phyloP scores from a whole-genome alignment of 2,888 invertebrate genomes.

The Campoletis raptor region DNA sequence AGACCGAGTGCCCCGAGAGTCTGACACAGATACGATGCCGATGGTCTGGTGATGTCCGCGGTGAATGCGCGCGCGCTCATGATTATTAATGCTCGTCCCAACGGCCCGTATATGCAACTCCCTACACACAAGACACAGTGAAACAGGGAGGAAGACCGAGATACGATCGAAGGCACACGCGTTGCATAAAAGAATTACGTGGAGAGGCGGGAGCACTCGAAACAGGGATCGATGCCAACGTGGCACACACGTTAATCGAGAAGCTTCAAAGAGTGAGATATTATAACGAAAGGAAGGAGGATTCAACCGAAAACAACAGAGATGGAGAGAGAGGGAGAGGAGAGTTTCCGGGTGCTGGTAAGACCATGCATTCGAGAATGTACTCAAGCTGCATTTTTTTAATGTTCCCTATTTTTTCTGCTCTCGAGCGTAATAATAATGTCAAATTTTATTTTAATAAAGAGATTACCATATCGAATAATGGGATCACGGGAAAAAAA shows the following conservation, averaged over 20 bases:
- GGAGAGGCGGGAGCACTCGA: constrained; percentile 27
- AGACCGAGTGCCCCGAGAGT: constrained; percentile 48
- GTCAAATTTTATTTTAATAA: neutral
- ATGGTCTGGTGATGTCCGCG: constrained; percentile 60
- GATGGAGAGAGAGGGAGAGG: constrained; percentile 29
- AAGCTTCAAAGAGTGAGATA: constrained; percentile 40
- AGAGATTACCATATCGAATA: neutral
- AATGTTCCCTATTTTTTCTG: neutral
- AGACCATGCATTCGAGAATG: constrained; percentile 52
- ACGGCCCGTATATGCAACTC: constrained; percentile 29
- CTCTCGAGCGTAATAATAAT: neutral
- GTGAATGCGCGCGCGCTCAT: constrained; percentile 64
- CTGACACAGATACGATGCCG: constrained; percentile 69
- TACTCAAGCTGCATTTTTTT: constrained; percentile 49
- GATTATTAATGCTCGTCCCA: constrained; percentile 68
- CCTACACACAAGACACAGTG: constrained; percentile 26
- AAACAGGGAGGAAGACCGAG: constrained; percentile 44
- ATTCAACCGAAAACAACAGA: constrained; percentile 21
- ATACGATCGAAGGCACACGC: constrained; percentile 78
- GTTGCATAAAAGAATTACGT: constrained; percentile 78
- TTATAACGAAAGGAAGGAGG: constrained; percentile 35
- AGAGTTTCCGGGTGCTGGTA: constrained; percentile 61
- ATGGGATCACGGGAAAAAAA: neutral
- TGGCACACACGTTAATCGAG: constrained; percentile 36
- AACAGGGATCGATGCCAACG: constrained; percentile 32